Base-by-base conservation (phyloP, 92 coral and sea anemone genomes). In the Porites rus region DNA sequence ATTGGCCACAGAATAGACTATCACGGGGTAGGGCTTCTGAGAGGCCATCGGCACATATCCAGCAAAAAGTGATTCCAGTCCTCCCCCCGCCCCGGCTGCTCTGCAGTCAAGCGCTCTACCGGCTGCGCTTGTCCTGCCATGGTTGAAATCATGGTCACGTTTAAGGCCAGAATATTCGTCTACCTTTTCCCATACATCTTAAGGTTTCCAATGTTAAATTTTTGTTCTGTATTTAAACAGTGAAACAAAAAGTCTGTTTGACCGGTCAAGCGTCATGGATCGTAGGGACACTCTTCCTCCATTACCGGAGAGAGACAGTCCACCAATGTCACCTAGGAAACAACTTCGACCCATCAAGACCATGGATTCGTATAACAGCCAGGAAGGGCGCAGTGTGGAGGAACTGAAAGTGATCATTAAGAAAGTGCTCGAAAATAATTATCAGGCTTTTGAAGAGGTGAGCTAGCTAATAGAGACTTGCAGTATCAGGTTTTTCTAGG, bases 351-450 rank as follows among this genome's bases (percentile, higher is more conserved):
- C 95, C 11, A 89, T 93, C 20, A 92, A 91, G 71, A 90, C 99
- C 80, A 94, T 89, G 87, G 99, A 95, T 88, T 93, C 95, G 58
- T 89, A 92, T 25, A 88, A 91, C 65, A 91, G 94, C 79, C 94
- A 90, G 70, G 97, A 97, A 50, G 99, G 98, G 24, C 94, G 99
- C 43, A 87, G 97, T 60, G 99, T 92, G 8, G 97, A 90, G 53
- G 98, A 95, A 72, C 77, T 97, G 76, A 97, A 89, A 82, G 73
- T 72, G 18, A 51, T 77, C 11, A 93, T 97, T 14, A 93, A 92
- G 86, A 92, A 74, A 79, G 77, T 88, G 13, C 85, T 97, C 58
- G 77, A 73, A 68, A 87, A 85, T 51, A 94, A 93, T 60, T 92
- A 79, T 31, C 98, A 92, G 74, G 96, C 95, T 12, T 91, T 97